These are phyloP conservation scores for Rhagonycha fulva DNA, from an alignment of 2,888 invertebrate genomes.

Conservation along the genomic window DNA sequence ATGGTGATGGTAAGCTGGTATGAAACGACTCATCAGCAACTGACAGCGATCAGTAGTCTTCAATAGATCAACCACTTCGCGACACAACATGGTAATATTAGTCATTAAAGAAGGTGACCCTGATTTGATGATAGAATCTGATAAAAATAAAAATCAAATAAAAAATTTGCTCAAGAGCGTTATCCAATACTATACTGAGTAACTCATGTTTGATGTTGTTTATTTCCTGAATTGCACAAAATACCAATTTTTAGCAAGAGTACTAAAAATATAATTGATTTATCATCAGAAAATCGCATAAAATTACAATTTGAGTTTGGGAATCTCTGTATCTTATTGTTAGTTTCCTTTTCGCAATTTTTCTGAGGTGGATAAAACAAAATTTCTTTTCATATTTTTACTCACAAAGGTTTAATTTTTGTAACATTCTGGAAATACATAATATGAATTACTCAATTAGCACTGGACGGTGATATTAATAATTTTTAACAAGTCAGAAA, in stretches of 20 bases:
- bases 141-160: background rate
- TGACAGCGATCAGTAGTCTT: constrained; percentile 81
- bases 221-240: background rate
- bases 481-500: background rate
- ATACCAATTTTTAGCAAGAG: too few relatives aligned
- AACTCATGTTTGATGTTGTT: background rate
- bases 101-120: constrained; percentile 71
- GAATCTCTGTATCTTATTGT: too few relatives aligned
- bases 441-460: too few relatives aligned
- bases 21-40: constrained; percentile 83
- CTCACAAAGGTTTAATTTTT: too few relatives aligned
- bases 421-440: background rate
- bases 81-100: constrained; percentile 78
- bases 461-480: constrained; percentile 20
- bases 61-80: constrained; percentile 85
- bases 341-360: too few relatives aligned
- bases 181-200: background rate
- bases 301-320: too few relatives aligned
- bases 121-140: constrained; percentile 54
- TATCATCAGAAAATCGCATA: too few relatives aligned
- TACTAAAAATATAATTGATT: too few relatives aligned
- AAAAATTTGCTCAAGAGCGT: background rate
- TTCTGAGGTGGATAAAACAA: too few relatives aligned
- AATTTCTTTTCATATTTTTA: too few relatives aligned
- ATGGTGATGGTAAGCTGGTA: constrained; percentile 95